phyloP scores from a whole-genome alignment of 2,113 vertebrate species.

The Chunga burmeisteri region DNA sequence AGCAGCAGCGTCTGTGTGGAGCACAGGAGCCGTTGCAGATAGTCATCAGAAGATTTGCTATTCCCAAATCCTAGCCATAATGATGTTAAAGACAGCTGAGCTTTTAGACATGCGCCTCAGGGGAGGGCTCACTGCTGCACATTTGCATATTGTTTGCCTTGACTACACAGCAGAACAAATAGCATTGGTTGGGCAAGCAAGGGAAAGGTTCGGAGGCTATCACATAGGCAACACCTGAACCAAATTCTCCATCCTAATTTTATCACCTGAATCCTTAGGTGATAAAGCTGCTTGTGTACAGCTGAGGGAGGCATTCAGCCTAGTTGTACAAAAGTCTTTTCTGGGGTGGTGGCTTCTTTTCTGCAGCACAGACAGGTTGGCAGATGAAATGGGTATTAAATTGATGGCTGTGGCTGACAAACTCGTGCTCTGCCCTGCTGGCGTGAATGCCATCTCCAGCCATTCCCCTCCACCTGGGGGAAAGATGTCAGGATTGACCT shows the following conservation, averaged over 20 bases:
- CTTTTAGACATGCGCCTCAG: background rate
- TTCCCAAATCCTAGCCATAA: background rate
- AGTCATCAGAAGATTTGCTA: background rate
- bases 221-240: background rate
- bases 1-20: background rate
- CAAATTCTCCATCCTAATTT: background rate
- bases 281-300: background rate
- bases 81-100: background rate
- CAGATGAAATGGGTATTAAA: background rate
- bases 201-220: background rate
- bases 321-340: background rate
- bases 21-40: background rate
- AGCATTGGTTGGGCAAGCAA: background rate
- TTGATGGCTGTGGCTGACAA: background rate
- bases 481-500: background rate
- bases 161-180: background rate
- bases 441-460: background rate
- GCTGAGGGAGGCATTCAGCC: background rate
- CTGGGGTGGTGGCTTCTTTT: background rate
- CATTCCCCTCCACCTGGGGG: accelerated
- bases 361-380: background rate
- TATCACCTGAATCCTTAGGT: background rate
- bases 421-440: background rate
- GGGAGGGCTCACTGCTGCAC: background rate
- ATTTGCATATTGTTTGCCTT: background rate